phyloP scores from a whole-genome alignment of 2,113 vertebrate genomes.

The Leucosticte australis region DNA sequence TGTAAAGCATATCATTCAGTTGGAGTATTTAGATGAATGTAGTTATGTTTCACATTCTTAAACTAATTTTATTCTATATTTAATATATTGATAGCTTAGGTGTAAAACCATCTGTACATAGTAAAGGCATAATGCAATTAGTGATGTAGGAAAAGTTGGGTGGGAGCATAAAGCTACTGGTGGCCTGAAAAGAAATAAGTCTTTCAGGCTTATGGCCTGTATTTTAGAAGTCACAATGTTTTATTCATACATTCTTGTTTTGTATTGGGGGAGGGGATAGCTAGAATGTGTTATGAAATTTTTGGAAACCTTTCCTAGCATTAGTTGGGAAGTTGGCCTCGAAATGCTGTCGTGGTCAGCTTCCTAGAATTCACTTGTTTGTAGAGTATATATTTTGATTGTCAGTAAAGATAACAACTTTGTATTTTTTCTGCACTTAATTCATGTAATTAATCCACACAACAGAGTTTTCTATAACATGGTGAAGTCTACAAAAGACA shows the following conservation, averaged over 20 bases:
- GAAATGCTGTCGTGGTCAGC: conserved; percentile 11
- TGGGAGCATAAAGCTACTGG: conserved; percentile 16
- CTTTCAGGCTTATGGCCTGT: neutral
- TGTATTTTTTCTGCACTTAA: conserved; percentile 69
- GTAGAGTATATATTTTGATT: conserved; percentile 57
- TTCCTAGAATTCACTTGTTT: conserved; percentile 50
- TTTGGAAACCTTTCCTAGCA: conserved; percentile 41
- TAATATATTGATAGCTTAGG: conserved; percentile 77
- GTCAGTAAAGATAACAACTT: conserved; percentile 39
- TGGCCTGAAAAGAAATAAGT: neutral
- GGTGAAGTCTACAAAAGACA: neutral
- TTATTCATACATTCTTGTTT: conserved; percentile 37
- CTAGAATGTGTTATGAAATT: conserved; percentile 26
- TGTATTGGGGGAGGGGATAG: conserved; percentile 39
- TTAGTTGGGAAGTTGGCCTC: conserved; percentile 37
- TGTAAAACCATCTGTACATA: conserved; percentile 75
- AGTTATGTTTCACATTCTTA: conserved; percentile 67
- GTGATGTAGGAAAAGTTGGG: conserved; percentile 39
- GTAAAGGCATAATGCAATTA: conserved; percentile 60
- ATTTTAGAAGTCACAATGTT: conserved; percentile 55
- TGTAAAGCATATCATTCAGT: conserved; percentile 42
- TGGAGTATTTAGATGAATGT: conserved; percentile 54
- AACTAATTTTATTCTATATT: conserved; percentile 77
- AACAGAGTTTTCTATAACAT: conserved; percentile 32
- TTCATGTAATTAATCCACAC: conserved; percentile 51